Conservation (phyloP, 2,797 vertebrate genomes). For the Spinus olivaceus region DNA sequence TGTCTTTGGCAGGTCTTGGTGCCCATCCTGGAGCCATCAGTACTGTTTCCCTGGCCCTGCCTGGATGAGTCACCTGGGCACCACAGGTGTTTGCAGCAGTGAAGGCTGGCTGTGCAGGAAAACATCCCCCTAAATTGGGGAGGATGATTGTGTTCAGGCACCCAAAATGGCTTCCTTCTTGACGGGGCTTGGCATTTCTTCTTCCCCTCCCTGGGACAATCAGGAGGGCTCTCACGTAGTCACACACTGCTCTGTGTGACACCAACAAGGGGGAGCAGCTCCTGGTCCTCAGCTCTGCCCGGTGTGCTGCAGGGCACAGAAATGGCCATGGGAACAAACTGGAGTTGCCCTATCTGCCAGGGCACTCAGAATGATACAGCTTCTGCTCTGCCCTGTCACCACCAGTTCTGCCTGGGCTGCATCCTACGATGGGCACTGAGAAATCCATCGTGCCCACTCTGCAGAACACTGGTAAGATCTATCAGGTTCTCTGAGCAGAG, state of each 20-base stretch:
- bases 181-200: not conserved
- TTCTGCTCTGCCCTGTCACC: not conserved
- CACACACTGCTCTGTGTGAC: not conserved
- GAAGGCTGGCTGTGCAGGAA: not conserved
- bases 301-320: rapidly evolving
- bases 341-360: not conserved
- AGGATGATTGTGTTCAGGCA: not conserved
- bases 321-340: not conserved
- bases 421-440: not conserved
- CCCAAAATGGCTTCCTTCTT: not conserved
- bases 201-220: not conserved
- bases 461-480: not conserved
- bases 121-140: too few relatives aligned
- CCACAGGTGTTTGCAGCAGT: not conserved
- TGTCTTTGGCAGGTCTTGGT: not conserved
- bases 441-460: not conserved
- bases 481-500: not conserved
- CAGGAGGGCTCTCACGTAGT: not conserved
- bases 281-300: not conserved
- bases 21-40: not conserved
- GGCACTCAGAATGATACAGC: not conserved
- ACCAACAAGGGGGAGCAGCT: not conserved
- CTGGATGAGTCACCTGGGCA: not conserved
- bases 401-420: not conserved
- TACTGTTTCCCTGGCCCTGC: not conserved